Percentiles rank a stretch among this genome's conserved stretches.
phyloP scores from a whole-genome alignment of 2,113 vertebrate genomes.

The Psittacula cyanocephala region DNA sequence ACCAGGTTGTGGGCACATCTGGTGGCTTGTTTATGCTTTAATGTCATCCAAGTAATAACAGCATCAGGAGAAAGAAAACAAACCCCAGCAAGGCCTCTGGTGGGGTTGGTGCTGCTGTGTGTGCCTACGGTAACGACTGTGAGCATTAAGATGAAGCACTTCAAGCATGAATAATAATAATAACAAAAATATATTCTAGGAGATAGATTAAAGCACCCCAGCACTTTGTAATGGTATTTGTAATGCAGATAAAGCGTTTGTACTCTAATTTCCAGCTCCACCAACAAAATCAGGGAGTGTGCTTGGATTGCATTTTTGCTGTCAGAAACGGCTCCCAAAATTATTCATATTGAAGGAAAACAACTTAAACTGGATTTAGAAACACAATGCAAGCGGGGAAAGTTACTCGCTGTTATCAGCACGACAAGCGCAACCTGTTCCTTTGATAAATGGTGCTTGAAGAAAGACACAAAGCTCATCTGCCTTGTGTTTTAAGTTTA shows the following conservation, averaged over 20 bases:
- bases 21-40: conserved; percentile 56
- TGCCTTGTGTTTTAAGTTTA: conserved; percentile 59
- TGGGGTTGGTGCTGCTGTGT: background rate
- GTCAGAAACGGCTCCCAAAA: conserved; percentile 52
- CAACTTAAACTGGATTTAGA: conserved; percentile 63
- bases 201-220: conserved; percentile 66
- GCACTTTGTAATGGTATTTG: conserved; percentile 66
- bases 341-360: conserved; percentile 64
- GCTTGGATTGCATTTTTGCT: conserved; percentile 66
- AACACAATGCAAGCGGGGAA: conserved; percentile 37
- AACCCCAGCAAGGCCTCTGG: conserved; percentile 32
- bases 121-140: conserved; percentile 34
- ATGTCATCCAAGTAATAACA: conserved; percentile 54
- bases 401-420: conserved; percentile 49
- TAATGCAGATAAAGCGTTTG: conserved; percentile 68
- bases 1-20: conserved; percentile 59
- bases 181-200: conserved; percentile 13
- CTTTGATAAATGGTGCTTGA: conserved; percentile 61
- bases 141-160: conserved; percentile 61
- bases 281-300: conserved; percentile 62
- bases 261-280: conserved; percentile 60
- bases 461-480: conserved; percentile 57
- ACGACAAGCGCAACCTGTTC: conserved; percentile 62
- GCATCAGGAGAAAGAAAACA: conserved; percentile 53
- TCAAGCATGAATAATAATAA: conserved; percentile 64